Base-by-base conservation (phyloP, 2,888 invertebrate species). In the Dyspetes luteomarginatus region DNA sequence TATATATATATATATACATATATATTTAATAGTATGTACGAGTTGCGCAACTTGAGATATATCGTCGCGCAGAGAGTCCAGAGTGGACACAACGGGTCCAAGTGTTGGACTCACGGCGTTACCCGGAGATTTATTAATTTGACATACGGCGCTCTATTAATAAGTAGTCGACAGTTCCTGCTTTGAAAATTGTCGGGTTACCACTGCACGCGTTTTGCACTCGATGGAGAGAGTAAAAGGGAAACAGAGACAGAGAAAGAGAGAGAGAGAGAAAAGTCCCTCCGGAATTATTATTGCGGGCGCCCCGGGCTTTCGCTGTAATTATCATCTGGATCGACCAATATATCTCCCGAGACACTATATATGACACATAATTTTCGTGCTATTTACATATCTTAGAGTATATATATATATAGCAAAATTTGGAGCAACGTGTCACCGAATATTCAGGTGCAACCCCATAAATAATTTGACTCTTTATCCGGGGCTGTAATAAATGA, bases 121-220 rank as follows among this genome's bases (percentile, higher is more conserved):
- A 52, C 72, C 69, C 41, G 43, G 67, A 83, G 85, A 85, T 85
- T 85, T 84, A 85, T 85, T 84, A 85, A 85, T 85, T 85, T 84
- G 85, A 85, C 84, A 77, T 84, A 83, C 80, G 72, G 80, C 75
- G 80, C 78, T 84, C 83, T 85, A 84, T 85, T 84, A 84, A 85
- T 85, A 84, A 82, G 75, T 81, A 36, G 73, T 80, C 73, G 78
- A 82, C 82, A 83, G 83, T 84, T 83, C 81, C 78, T 83, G 84
- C 82, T 84, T 84, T 83, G 83, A 83, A 83, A 83, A 83, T 83
- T 80, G 55, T 77, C 73, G 67, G 74, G 67, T 81, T 73, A 64
- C 50, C 68, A 58, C 30, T 55, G 41, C 41, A 67, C 60, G 56
- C 43, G 41, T 30, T 60, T 72, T 62, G 60, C 43, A 60, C 19